A percentile compares a stretch with the other conserved stretches of the same genome.
Conservation (phyloP, 2,888 invertebrate genomes). For the Drosophila recens region DNA sequence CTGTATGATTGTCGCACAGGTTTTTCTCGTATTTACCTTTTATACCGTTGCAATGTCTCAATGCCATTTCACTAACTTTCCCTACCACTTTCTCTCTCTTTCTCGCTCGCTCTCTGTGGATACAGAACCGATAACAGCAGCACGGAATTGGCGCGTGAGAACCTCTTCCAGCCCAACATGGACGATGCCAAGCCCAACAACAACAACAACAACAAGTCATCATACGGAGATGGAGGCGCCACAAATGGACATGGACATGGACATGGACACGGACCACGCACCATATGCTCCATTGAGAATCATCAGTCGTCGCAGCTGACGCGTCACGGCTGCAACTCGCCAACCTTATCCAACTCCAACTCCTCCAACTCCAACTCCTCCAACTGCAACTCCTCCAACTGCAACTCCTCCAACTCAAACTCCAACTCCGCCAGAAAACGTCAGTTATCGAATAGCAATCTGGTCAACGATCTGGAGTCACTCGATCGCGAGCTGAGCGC, state of each 20-base stretch:
- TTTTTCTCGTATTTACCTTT: conserved; percentile 58
- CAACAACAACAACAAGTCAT: conserved; percentile 22
- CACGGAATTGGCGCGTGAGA: conserved; percentile 82
- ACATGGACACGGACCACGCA: conserved; percentile 41
- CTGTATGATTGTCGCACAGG: conserved; percentile 39
- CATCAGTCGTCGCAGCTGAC: conserved; percentile 57
- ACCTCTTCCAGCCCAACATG: conserved; percentile 83
- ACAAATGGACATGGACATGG: conserved; percentile 17
- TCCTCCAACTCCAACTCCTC: conserved; percentile 17
- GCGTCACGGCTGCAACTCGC: conserved; percentile 36
- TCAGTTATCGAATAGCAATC: conserved; percentile 81
- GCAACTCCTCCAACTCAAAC: conserved; percentile 1
- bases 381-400: neutral
- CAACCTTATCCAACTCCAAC: conserved; percentile 1
- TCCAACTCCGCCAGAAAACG: conserved; percentile 73
- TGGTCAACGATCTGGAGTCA: conserved; percentile 85
- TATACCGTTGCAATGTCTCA: conserved; percentile 30
- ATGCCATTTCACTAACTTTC: conserved; percentile 72
- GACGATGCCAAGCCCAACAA: conserved; percentile 51
- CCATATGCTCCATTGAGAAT: conserved; percentile 70
- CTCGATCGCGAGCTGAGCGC: conserved; percentile 85
- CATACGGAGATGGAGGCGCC: conserved; percentile 20
- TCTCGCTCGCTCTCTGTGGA: conserved; percentile 28
- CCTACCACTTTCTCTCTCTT: conserved; percentile 70
- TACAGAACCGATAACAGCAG: conserved; percentile 79